A percentile compares a stretch with the other conserved stretches of the same genome.
phyloP scores from a whole-genome alignment of 92 coral and sea anemone genomes.

The Desmophyllum pertusum region DNA sequence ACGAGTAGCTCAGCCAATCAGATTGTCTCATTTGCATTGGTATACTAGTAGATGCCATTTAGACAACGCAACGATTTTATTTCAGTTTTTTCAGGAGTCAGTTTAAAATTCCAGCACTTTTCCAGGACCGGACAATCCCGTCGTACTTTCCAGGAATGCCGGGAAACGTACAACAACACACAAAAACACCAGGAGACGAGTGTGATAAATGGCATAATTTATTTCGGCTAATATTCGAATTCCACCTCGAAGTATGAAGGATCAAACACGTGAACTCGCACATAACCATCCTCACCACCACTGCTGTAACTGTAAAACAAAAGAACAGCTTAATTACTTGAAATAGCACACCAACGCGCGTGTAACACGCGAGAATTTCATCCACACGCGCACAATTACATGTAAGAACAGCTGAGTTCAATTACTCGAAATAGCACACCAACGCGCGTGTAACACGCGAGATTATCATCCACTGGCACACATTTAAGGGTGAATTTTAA shows the following conservation, averaged over 20 bases:
- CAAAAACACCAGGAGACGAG: neutral
- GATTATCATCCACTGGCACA: neutral
- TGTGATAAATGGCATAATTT: constrained; percentile 31
- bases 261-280: constrained; percentile 92
- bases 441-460: neutral
- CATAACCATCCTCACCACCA: constrained; percentile 99
- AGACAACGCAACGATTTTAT: too few relatives aligned
- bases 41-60: too few relatives aligned
- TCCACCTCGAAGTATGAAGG: constrained; percentile 92
- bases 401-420: neutral
- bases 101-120: too few relatives aligned
- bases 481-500: too few relatives aligned
- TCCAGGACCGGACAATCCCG: too few relatives aligned
- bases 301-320: constrained; percentile 88
- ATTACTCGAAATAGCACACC: neutral
- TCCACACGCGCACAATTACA: neutral
- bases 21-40: too few relatives aligned
- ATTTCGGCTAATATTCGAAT: constrained; percentile 85
- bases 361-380: neutral
- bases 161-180: too few relatives aligned
- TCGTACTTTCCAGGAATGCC: too few relatives aligned
- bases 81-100: too few relatives aligned
- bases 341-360: neutral
- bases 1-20: too few relatives aligned
- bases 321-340: neutral